Evolutionary conservation across 2,888 invertebrate genomes (phyloP), one percentile per base, ranked within the genome.

Genomic region (Acleris sparsana): DNA sequence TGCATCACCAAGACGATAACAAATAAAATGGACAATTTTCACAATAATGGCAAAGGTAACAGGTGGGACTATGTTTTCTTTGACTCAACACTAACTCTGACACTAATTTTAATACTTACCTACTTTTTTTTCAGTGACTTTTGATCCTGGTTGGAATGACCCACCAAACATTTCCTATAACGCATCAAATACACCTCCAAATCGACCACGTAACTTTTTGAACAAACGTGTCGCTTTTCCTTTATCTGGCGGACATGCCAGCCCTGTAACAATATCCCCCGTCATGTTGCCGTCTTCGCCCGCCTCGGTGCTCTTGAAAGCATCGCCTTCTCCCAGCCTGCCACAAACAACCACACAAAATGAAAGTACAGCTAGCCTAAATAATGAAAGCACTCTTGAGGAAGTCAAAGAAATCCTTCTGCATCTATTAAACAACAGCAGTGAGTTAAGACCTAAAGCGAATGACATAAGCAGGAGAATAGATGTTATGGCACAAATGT

Each of bases 141-240:
- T 84, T 70, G 93, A 93, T 74, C 93, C 93, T 46, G 94, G 94
- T 7, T 94, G 94, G 94, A 94, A 94, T 72, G 94, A 94, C 73
- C 94, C 94, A 5, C 94, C 94, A 1, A 87, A 87, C 67, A 85
- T 93, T 63, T 83, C 93, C 1, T 94, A 92, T 71, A 92, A 86
- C 58, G 74, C 85, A 3, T 89, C 89, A 67, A 81, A 85, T 63
- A 75, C 78, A 7, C 85, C 87, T 22, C 84, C 89, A 5, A 91
- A 86, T 69, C 86, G 87, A 68, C 92, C 92, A 33, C 84, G 91
- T 55, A 89, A 88, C 69, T 83, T 91, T 71, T 79, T 94, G 33
- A 94, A 93, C 69, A 94, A 94, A 81, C 80, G 94, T 70, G 93
- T 94, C 2, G 92, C 93, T 11, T 93, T 92, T 79, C 92, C 93